Percentiles rank a stretch among this genome's conserved stretches.
Evolutionary conservation across 2,888 invertebrate species (phyloP).

Genomic region (Rhamphomyia laevipes): DNA sequence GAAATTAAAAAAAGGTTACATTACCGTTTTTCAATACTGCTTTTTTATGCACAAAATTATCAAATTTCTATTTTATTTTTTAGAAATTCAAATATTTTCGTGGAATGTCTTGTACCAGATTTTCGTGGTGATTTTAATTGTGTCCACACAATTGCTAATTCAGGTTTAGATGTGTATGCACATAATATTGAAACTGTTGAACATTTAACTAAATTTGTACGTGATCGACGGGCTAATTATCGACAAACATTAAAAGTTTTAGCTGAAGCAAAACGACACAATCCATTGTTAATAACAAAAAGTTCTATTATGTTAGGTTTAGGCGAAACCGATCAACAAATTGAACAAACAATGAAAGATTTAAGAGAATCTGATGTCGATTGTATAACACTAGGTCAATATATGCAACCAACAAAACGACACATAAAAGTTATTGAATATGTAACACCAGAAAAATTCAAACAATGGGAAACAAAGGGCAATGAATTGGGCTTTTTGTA

Average conservation of each 20-base stretch:
- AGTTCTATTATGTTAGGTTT: constrained; percentile 97
- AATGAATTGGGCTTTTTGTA: constrained; percentile 83
- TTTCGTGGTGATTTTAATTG: constrained; percentile 72
- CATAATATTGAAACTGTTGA: constrained; percentile 98
- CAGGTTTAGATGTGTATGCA: constrained; percentile 91
- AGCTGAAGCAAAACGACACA: constrained; percentile 65
- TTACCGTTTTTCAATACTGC: not conserved
- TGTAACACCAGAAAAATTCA: constrained; percentile 88
- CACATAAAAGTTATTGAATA: constrained; percentile 93
- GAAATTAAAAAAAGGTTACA: constrained; percentile 69
- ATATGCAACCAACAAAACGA: constrained; percentile 98
- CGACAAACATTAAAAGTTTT: constrained; percentile 79
- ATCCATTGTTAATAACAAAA: constrained; percentile 82
- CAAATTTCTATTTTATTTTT: constrained; percentile 15
- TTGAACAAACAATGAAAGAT: constrained; percentile 79
- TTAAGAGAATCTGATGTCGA: constrained; percentile 74
- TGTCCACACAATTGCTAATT: constrained; percentile 61
- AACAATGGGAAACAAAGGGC: constrained; percentile 74
- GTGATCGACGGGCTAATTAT: constrained; percentile 88
- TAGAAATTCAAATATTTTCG: constrained; percentile 72
- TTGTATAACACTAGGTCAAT: constrained; percentile 94
- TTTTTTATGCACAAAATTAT: not conserved
- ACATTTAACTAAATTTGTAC: constrained; percentile 75
- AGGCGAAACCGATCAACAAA: constrained; percentile 78
- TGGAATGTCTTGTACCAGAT: constrained; percentile 95